Evolutionary conservation across 2,113 vertebrate species (phyloP).

Genomic region (Aix galericulata): DNA sequence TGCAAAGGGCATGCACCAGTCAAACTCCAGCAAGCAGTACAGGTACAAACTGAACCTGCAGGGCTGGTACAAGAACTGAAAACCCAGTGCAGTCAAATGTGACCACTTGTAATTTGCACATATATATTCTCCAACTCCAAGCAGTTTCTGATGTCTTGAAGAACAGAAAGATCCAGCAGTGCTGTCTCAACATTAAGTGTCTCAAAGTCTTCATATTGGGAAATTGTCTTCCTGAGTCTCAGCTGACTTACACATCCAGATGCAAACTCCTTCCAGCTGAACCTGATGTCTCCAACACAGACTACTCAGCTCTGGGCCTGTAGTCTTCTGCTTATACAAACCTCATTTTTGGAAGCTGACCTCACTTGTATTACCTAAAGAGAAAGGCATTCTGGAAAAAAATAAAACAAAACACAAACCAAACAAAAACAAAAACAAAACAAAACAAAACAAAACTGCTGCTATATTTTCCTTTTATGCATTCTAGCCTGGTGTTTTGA

Average conservation of each 20-base stretch:
- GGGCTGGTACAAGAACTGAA: neutral
- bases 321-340: neutral
- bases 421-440: neutral
- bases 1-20: neutral
- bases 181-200: neutral
- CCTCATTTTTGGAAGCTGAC: neutral
- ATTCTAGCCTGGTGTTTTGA: neutral
- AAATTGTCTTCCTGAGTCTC: neutral
- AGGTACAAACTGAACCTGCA: accelerated
- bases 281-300: neutral
- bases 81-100: neutral
- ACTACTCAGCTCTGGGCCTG: neutral
- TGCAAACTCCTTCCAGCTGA: neutral
- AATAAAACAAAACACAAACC: too few relatives aligned
- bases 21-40: accelerated
- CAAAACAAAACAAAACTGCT: neutral
- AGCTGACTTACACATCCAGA: neutral
- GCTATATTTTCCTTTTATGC: neutral
- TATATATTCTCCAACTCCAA: neutral
- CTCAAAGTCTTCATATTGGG: neutral
- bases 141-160: neutral
- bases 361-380: neutral
- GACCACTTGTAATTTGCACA: neutral
- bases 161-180: neutral
- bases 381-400: neutral